phyloP scores from a whole-genome alignment of 1,140 invertebrate species.

The Cydia pomonella region DNA sequence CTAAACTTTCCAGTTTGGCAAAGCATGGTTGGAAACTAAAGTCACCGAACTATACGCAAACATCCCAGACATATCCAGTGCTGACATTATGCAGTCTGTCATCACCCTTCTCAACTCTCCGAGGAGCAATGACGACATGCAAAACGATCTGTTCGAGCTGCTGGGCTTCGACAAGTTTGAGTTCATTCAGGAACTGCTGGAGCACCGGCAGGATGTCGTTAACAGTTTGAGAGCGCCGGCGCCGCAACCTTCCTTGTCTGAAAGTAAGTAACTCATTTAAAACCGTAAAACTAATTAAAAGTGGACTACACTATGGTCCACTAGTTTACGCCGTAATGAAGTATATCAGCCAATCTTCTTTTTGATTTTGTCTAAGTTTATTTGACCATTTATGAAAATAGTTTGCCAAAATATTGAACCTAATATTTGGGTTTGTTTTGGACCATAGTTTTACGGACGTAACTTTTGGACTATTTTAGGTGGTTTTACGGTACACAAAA shows the following conservation, averaged over 20 bases:
- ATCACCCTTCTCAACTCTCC: slow-evolving; percentile 83
- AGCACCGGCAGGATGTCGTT: slow-evolving; percentile 84
- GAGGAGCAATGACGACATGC: slow-evolving; percentile 86
- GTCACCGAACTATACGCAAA: slow-evolving; percentile 81
- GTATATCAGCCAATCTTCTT: no score
- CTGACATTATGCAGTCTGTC: slow-evolving; percentile 83
- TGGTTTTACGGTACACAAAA: no score
- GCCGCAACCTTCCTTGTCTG: slow-evolving; percentile 57
- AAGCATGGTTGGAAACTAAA: slow-evolving; percentile 80
- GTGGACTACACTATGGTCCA: no score
- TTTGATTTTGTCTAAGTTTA: background rate
- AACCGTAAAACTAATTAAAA: background rate
- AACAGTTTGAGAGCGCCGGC: slow-evolving; percentile 72
- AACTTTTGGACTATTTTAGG: no score
- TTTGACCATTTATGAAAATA: no score
- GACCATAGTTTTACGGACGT: no score
- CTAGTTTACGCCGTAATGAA: no score
- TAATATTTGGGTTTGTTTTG: no score
- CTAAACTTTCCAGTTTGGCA: slow-evolving; percentile 79
- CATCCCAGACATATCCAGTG: slow-evolving; percentile 75
- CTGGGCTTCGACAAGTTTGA: slow-evolving; percentile 94
- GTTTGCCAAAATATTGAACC: no score
- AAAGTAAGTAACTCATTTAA: slow-evolving; percentile 52
- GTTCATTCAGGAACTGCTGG: slow-evolving; percentile 89
- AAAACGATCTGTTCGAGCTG: slow-evolving; percentile 94